Conservation (phyloP, 2,113 vertebrate species). For the Siniperca chuatsi region DNA sequence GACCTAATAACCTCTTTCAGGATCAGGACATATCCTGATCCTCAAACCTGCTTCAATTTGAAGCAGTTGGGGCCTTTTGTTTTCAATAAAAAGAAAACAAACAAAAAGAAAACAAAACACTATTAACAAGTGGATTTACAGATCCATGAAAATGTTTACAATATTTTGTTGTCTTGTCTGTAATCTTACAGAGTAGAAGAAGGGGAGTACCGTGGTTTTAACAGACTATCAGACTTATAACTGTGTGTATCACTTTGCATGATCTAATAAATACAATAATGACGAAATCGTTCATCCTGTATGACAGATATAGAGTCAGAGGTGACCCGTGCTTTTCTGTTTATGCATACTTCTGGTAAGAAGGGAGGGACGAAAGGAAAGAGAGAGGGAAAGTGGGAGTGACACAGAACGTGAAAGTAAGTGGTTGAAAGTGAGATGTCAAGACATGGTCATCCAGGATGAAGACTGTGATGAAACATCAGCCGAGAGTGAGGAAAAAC, state of each 20-base stretch:
- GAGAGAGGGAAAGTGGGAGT: neutral
- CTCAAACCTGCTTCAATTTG: neutral
- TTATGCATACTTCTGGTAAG: conserved; percentile 40
- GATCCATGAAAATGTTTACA: neutral
- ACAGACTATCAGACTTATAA: neutral
- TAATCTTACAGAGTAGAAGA: no score
- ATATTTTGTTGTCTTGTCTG: no score
- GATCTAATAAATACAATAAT: neutral
- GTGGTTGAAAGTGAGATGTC: conserved; percentile 39
- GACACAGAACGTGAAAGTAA: conserved; percentile 27
- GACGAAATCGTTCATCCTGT: neutral
- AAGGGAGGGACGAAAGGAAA: neutral
- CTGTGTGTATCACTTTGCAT: neutral
- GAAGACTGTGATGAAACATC: neutral
- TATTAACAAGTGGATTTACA: neutral
- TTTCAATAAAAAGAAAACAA: neutral
- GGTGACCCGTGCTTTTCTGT: conserved; percentile 1
- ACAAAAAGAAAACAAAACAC: neutral
- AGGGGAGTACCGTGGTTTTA: neutral
- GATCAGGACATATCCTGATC: neutral
- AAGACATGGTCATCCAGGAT: neutral
- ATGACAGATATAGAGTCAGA: neutral
- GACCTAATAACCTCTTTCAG: neutral
- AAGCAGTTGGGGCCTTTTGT: neutral
- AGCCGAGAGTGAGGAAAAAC: neutral